A percentile compares a stretch with the other conserved stretches of the same genome.
Evolutionary conservation across 2,113 vertebrate genomes (phyloP).

Genomic region (human): GRCh38 chr15:94836001-94836500

Average conservation of each 20-base stretch:
- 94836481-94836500: no score
- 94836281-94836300: background rate
- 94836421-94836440: background rate
- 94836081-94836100: background rate
- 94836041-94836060: background rate
- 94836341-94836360: background rate
- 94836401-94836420: background rate
- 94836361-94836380: background rate
- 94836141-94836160: background rate
- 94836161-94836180: background rate
- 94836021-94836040: background rate
- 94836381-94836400: background rate
- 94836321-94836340: background rate
- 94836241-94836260: background rate
- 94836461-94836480: no score
- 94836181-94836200: background rate
- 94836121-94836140: background rate
- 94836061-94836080: background rate
- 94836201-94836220: background rate
- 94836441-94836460: no score
- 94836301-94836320: background rate
- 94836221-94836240: background rate
- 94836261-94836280: background rate
- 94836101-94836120: background rate
- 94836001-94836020: background rate